Conservation (phyloP, 2,888 invertebrate genomes). For the Conops quadrifasciatus region DNA sequence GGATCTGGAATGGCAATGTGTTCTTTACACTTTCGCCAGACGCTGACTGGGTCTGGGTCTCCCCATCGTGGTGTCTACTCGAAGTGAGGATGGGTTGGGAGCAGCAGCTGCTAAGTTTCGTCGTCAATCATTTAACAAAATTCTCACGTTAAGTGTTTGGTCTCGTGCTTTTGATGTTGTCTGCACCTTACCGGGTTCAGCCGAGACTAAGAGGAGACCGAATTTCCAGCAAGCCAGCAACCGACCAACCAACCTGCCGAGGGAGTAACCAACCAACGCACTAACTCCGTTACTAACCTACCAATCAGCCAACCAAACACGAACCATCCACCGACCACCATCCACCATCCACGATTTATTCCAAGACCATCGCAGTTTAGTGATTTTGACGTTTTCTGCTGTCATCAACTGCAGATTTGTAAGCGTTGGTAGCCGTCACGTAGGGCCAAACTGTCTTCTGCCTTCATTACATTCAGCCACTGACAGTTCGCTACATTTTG, state of each 20-base stretch:
- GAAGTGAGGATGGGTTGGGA: no score
- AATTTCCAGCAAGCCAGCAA: background rate
- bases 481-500: constrained; percentile 54
- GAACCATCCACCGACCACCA: background rate
- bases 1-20: constrained; percentile 8
- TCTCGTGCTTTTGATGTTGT: background rate
- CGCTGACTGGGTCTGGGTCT: no score
- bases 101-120: constrained; percentile 33
- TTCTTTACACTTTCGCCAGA: constrained; percentile 13
- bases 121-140: constrained; percentile 33
- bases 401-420: background rate
- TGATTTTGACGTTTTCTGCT: constrained; percentile 35
- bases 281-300: background rate
- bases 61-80: no score
- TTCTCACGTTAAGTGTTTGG: constrained; percentile 23
- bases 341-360: no score
- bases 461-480: constrained; percentile 50
- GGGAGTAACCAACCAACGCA: constrained; percentile 1
- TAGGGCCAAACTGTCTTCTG: constrained; percentile 33
- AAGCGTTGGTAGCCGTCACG: constrained; percentile 26
- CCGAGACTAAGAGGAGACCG: background rate
- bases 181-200: background rate
- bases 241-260: background rate
- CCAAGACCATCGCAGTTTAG: background rate
- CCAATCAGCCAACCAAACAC: background rate